These are phyloP conservation scores for Hipposideros armiger DNA, from an alignment of 2,113 vertebrate genomes.

Conservation along the genomic window DNA sequence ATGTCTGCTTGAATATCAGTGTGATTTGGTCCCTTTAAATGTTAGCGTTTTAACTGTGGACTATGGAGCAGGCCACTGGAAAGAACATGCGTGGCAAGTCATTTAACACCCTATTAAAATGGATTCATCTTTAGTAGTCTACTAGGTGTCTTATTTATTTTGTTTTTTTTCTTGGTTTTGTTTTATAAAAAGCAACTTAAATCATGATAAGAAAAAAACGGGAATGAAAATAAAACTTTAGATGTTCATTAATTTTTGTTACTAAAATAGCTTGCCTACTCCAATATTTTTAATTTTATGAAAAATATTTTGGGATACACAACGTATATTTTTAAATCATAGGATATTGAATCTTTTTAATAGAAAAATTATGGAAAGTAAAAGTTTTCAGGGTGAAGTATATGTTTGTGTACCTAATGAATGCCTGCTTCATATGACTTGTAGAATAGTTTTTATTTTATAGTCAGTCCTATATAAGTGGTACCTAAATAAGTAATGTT, in stretches of 20 bases:
- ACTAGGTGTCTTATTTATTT: not conserved
- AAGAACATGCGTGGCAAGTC: not conserved
- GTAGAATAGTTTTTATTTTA: not conserved
- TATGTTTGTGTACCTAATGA: not conserved
- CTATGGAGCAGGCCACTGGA: not conserved
- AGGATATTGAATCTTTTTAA: not conserved
- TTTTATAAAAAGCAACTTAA: not conserved
- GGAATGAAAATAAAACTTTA: not conserved
- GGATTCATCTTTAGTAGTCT: not conserved
- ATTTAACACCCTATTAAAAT: not conserved
- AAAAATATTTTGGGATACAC: not conserved
- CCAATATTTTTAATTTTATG: not conserved
- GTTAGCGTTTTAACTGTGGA: not conserved
- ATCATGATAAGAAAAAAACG: not conserved
- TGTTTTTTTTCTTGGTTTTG: not conserved
- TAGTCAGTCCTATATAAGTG: no score
- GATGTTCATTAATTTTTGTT: not conserved
- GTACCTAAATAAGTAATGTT: not conserved
- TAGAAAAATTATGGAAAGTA: not conserved
- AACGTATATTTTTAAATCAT: not conserved
- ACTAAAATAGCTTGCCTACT: not conserved
- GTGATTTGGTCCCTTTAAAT: not conserved
- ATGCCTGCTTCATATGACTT: not conserved
- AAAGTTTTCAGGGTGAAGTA: not conserved
- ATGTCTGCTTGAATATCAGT: not conserved